Evolutionary conservation across 2,888 invertebrate genomes (phyloP).

Genomic region (Diachrysia chrysitis): DNA sequence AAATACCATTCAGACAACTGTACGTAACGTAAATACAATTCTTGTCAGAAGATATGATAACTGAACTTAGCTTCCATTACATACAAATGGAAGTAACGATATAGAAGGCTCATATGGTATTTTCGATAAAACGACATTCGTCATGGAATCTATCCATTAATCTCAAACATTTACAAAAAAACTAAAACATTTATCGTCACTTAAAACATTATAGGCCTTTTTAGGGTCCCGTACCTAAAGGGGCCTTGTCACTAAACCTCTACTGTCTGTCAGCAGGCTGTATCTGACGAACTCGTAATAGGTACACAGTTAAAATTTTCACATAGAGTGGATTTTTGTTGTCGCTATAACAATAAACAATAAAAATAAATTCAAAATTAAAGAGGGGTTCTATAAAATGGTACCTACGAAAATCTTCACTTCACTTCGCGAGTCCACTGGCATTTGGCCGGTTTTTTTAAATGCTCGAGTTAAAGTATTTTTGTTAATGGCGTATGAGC

Average conservation of each 20-base stretch:
- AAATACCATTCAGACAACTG: slow-evolving; percentile 16
- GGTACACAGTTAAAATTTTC: too few species aligned
- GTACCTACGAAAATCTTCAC: too few species aligned
- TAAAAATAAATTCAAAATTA: too few species aligned
- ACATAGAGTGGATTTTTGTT: too few species aligned
- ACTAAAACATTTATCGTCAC: slow-evolving; percentile 65
- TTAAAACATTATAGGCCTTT: slow-evolving; percentile 45
- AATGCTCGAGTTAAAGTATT: slow-evolving; percentile 14
- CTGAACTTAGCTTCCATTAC: slow-evolving; percentile 13
- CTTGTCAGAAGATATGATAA: slow-evolving; percentile 32
- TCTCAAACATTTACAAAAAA: slow-evolving; percentile 74
- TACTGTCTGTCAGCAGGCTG: too few species aligned
- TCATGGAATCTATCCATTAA: slow-evolving; percentile 64
- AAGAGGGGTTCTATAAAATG: too few species aligned
- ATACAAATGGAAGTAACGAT: slow-evolving; percentile 36
- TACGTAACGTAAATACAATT: slow-evolving; percentile 25
- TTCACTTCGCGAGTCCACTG: too few species aligned
- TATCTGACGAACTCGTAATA: too few species aligned
- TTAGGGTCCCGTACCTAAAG: too few species aligned
- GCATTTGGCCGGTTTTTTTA: too few species aligned
- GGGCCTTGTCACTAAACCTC: too few species aligned
- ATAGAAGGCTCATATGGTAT: slow-evolving; percentile 39
- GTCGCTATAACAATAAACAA: too few species aligned
- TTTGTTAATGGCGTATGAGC: slow-evolving; percentile 40
- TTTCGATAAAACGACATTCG: slow-evolving; percentile 59